Percentiles rank a stretch among this genome's conserved stretches.
These are phyloP conservation scores for Perdita meconis DNA, from an alignment of 2,888 invertebrate species.

Conservation along the genomic window DNA sequence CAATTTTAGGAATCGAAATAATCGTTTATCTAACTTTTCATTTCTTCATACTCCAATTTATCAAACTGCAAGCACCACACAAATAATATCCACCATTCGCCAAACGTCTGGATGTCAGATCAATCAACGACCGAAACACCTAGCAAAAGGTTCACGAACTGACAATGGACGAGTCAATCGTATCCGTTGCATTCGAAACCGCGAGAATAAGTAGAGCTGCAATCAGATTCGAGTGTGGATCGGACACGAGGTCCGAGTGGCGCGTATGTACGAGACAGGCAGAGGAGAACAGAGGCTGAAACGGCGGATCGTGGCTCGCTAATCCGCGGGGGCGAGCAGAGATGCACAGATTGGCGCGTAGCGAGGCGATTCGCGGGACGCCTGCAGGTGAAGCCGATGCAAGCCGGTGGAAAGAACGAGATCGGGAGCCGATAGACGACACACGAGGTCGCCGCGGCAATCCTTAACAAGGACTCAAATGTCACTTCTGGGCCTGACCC, in stretches of 20 bases:
- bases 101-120: no score
- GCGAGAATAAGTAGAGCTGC: conserved; percentile 43
- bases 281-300: conserved; percentile 36
- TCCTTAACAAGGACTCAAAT: conserved; percentile 66
- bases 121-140: no score
- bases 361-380: conserved; percentile 58
- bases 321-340: conserved; percentile 67
- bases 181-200: conserved; percentile 22
- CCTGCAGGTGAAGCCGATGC: conserved; percentile 61
- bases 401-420: conserved; percentile 53
- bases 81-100: no score
- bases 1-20: no score
- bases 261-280: conserved; percentile 28
- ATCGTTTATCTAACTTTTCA: no score
- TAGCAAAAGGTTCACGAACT: neutral
- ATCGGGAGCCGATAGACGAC: conserved; percentile 53
- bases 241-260: conserved; percentile 22
- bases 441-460: conserved; percentile 51
- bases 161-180: conserved; percentile 47
- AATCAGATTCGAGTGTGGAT: conserved; percentile 50
- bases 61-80: no score
- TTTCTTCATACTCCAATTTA: no score
- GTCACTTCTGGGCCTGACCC: conserved; percentile 60
- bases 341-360: conserved; percentile 64
- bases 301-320: conserved; percentile 52